Evolutionary conservation across 2,113 vertebrate species (phyloP).

Genomic region (Anoplopoma fimbria): DNA sequence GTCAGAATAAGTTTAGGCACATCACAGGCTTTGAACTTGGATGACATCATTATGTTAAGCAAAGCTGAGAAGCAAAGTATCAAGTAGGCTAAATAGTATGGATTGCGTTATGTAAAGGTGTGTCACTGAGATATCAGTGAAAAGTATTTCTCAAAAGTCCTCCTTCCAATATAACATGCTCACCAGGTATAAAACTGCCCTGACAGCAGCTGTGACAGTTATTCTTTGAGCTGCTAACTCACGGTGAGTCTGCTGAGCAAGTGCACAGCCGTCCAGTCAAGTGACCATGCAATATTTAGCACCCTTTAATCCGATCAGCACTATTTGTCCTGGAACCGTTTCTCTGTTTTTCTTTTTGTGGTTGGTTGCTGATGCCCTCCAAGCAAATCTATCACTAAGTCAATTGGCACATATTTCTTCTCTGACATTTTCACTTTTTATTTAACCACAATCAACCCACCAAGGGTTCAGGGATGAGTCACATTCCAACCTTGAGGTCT

Average conservation of each 20-base stretch:
- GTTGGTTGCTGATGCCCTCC: slow-evolving; percentile 60
- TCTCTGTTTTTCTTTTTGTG: slow-evolving; percentile 49
- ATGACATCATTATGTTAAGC: slow-evolving; percentile 36
- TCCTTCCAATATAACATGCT: slow-evolving; percentile 18
- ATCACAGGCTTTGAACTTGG: slow-evolving; percentile 24
- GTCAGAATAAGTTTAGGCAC: slow-evolving; percentile 52
- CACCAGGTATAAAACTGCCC: slow-evolving; percentile 2
- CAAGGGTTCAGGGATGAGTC: slow-evolving; percentile 33
- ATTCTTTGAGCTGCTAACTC: slow-evolving; percentile 17
- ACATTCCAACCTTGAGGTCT: slow-evolving; percentile 40
- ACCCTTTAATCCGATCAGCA: slow-evolving; percentile 51
- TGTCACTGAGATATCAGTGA: slow-evolving; percentile 9
- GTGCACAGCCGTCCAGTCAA: slow-evolving; percentile 33
- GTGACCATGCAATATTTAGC: slow-evolving; percentile 63
- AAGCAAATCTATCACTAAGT: slow-evolving; percentile 66
- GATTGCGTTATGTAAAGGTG: slow-evolving; percentile 29
- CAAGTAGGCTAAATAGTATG: neutral
- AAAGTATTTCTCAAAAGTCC: slow-evolving; percentile 27
- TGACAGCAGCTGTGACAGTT: slow-evolving; percentile 20
- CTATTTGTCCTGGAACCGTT: slow-evolving; percentile 64
- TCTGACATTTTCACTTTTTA: slow-evolving; percentile 62
- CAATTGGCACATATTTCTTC: slow-evolving; percentile 46
- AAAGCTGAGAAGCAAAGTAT: slow-evolving; percentile 28
- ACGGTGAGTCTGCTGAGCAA: slow-evolving; percentile 5
- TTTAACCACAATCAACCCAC: slow-evolving; percentile 63